Evolutionary conservation across 2,888 invertebrate species (phyloP).

Genomic region (Rhagophthalmus giganteus): DNA sequence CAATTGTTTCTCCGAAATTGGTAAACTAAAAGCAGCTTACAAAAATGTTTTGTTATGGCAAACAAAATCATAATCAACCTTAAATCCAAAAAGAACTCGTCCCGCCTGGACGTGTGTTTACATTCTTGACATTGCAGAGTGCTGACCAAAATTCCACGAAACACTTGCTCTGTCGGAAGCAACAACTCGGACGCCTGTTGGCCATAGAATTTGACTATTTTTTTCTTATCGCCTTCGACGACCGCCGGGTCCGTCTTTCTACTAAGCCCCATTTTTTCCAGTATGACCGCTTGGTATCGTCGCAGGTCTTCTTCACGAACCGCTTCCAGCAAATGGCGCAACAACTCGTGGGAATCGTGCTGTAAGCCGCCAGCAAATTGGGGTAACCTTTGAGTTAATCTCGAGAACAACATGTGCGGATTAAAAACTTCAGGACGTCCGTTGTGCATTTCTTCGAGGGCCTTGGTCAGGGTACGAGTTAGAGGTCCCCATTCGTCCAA

Average conservation of each 20-base stretch:
- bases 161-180: slow-evolving; percentile 85
- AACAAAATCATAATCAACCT: too few species aligned
- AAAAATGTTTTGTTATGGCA: not conserved
- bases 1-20: slow-evolving; percentile 77
- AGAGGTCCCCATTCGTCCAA: slow-evolving; percentile 71
- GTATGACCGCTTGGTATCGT: slow-evolving; percentile 80
- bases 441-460: slow-evolving; percentile 69
- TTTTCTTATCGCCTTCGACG: slow-evolving; percentile 74
- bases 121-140: slow-evolving; percentile 89
- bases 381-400: slow-evolving; percentile 69
- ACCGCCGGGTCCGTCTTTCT: slow-evolving; percentile 75
- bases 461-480: slow-evolving; percentile 69
- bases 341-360: slow-evolving; percentile 94
- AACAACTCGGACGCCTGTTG: slow-evolving; percentile 77
- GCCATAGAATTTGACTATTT: slow-evolving; percentile 81
- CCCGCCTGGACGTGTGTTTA: slow-evolving; percentile 79
- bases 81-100: slow-evolving; percentile 92
- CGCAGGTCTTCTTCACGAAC: slow-evolving; percentile 76
- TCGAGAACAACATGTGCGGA: slow-evolving; percentile 66
- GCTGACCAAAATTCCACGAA: slow-evolving; percentile 90
- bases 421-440: slow-evolving; percentile 66
- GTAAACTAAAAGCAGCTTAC: slow-evolving; percentile 67
- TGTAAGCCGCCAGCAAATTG: slow-evolving; percentile 94
- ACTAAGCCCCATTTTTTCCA: slow-evolving; percentile 70
- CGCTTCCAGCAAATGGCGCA: slow-evolving; percentile 87